A percentile compares a stretch with the other conserved stretches of the same genome.
Evolutionary conservation across 2,113 vertebrate species (phyloP).

Genomic region (Plectropomus leopardus): DNA sequence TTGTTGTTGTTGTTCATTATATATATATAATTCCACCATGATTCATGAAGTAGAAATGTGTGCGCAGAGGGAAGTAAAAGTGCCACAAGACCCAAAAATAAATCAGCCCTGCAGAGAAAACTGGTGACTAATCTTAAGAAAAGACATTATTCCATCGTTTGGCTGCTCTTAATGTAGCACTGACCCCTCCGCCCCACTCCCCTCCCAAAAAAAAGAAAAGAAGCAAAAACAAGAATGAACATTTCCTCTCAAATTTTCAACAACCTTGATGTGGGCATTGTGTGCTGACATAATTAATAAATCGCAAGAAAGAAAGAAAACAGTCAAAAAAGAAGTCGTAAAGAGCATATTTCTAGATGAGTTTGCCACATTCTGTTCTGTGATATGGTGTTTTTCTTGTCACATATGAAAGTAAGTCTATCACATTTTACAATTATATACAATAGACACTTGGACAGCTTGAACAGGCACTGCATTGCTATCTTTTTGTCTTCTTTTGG

Average conservation of each 20-base stretch:
- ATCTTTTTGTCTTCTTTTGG: constrained; percentile 91
- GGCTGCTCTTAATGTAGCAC: constrained; percentile 91
- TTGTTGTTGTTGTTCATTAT: constrained; percentile 82
- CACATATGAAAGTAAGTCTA: constrained; percentile 94
- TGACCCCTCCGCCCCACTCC: constrained; percentile 39
- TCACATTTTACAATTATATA: constrained; percentile 97
- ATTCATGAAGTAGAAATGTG: constrained; percentile 71
- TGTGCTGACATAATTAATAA: constrained; percentile 89
- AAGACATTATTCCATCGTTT: constrained; percentile 88
- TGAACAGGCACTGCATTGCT: constrained; percentile 98
- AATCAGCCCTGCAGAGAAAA: constrained; percentile 95
- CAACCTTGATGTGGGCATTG: constrained; percentile 87
- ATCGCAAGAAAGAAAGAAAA: constrained; percentile 78
- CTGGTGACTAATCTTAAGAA: constrained; percentile 89
- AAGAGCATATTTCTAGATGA: constrained; percentile 84
- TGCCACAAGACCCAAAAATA: constrained; percentile 96
- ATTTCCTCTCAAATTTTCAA: constrained; percentile 86
- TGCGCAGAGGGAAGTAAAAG: constrained; percentile 86
- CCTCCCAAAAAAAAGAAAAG: constrained; percentile 2
- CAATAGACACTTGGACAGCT: constrained; percentile 95
- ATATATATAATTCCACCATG: constrained; percentile 65
- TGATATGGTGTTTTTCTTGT: constrained; percentile 65
- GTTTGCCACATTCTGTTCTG: constrained; percentile 90
- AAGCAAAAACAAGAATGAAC: constrained; percentile 83
- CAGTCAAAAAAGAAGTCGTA: constrained; percentile 51